Conservation (phyloP, 2,888 invertebrate species). For the Strigamia maritima region DNA sequence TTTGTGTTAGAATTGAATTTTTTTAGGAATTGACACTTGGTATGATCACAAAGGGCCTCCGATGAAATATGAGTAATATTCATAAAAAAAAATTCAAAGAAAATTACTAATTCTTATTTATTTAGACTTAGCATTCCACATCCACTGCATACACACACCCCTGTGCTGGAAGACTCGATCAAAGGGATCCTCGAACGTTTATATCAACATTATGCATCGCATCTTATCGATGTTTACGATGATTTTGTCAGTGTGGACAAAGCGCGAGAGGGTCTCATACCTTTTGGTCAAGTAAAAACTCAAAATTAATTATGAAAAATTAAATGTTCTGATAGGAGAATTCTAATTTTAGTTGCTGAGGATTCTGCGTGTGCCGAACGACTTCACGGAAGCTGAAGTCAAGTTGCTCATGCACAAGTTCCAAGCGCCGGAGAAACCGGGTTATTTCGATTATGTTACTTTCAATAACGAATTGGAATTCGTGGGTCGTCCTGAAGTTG, state of each 20-base stretch:
- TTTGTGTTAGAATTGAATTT: neutral
- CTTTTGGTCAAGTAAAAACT: constrained; percentile 29
- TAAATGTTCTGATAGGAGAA: too few relatives aligned
- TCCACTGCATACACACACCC: constrained; percentile 8
- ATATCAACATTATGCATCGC: neutral
- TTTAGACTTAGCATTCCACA: constrained; percentile 15
- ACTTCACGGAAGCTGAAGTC: constrained; percentile 36
- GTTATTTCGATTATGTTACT: constrained; percentile 37
- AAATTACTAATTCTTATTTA: constrained; percentile 19
- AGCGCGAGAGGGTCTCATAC: neutral
- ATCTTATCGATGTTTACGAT: constrained; percentile 18
- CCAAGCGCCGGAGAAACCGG: constrained; percentile 37
- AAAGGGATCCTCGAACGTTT: neutral
- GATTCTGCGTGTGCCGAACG: constrained; percentile 7
- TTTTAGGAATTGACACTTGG: constrained; percentile 15
- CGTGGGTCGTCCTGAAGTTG: neutral
- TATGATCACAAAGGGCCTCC: constrained; percentile 34
- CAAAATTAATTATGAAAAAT: neutral
- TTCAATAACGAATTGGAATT: constrained; percentile 35
- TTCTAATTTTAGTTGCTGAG: constrained; percentile 34
- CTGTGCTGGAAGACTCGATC: constrained; percentile 12
- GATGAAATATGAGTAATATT: constrained; percentile 19
- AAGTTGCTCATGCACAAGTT: constrained; percentile 38
- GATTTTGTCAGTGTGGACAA: constrained; percentile 9
- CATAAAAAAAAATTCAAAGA: neutral